Evolutionary conservation across 1,140 invertebrate species (phyloP).

Genomic region (Aphidius gifuensis): DNA sequence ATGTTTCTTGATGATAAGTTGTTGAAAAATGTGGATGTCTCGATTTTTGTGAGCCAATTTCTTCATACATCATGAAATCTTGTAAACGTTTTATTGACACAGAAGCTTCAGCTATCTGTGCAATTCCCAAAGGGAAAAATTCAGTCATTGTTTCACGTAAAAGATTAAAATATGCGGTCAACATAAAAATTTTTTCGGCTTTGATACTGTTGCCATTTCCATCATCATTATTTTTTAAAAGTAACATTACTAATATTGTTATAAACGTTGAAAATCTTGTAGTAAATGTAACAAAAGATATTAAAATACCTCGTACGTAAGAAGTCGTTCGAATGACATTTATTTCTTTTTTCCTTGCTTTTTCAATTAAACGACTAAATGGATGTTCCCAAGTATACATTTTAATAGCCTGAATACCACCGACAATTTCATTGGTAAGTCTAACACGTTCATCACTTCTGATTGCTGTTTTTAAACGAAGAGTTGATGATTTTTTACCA

Average conservation of each 20-base stretch:
- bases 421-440: constrained; percentile 81
- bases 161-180: constrained; percentile 71
- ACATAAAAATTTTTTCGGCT: constrained; percentile 73
- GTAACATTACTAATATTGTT: constrained; percentile 61
- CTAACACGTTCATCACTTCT: constrained; percentile 77
- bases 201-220: constrained; percentile 61
- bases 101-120: constrained; percentile 58
- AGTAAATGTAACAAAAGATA: constrained; percentile 67
- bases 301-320: constrained; percentile 65
- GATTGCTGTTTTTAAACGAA: constrained; percentile 60
- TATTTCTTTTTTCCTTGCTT: constrained; percentile 63
- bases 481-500: constrained; percentile 63
- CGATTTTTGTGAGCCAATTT: constrained; percentile 39
- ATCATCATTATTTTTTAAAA: constrained; percentile 54
- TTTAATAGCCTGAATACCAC: constrained; percentile 77
- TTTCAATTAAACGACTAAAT: constrained; percentile 67
- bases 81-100: constrained; percentile 69
- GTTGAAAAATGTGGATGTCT: not conserved
- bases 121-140: constrained; percentile 66
- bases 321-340: constrained; percentile 66
- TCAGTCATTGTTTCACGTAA: constrained; percentile 70
- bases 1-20: constrained; percentile 13
- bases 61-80: constrained; percentile 62
- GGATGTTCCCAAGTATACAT: constrained; percentile 90
- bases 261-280: constrained; percentile 76